These are phyloP conservation scores for Hipparchia semele DNA, from an alignment of 2,888 invertebrate species.

Conservation along the genomic window DNA sequence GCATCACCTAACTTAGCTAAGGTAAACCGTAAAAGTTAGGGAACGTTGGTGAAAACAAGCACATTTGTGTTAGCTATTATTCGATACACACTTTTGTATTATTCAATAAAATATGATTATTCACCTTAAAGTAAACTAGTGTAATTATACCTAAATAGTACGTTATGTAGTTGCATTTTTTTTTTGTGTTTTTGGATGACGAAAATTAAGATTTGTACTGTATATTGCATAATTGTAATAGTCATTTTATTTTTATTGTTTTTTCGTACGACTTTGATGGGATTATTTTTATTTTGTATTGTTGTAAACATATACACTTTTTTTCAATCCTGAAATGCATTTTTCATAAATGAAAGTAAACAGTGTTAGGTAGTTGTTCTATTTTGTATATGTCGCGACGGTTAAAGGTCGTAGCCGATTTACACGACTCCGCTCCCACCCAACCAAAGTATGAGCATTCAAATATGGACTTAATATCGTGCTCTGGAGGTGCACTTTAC, in stretches of 20 bases:
- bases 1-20: no score
- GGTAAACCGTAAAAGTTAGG: no score
- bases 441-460: no score
- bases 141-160: slow-evolving; percentile 3
- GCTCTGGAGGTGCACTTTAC: no score
- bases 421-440: no score
- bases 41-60: no score
- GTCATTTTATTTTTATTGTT: slow-evolving; percentile 5
- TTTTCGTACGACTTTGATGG: slow-evolving; percentile 4
- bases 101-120: neutral
- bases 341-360: neutral
- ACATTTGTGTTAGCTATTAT: no score
- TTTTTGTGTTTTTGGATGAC: slow-evolving; percentile 12
- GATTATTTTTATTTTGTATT: slow-evolving; percentile 13
- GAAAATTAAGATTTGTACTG: slow-evolving; percentile 11
- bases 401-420: no score
- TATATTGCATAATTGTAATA: slow-evolving; percentile 17
- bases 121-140: slow-evolving; percentile 15
- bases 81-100: no score
- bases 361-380: no score
- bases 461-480: no score
- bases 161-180: neutral
- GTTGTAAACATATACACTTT: neutral
- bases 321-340: neutral
- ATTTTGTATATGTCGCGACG: no score